Evolutionary conservation across 1,140 invertebrate genomes (phyloP).

Genomic region (Drosophila neocordata): DNA sequence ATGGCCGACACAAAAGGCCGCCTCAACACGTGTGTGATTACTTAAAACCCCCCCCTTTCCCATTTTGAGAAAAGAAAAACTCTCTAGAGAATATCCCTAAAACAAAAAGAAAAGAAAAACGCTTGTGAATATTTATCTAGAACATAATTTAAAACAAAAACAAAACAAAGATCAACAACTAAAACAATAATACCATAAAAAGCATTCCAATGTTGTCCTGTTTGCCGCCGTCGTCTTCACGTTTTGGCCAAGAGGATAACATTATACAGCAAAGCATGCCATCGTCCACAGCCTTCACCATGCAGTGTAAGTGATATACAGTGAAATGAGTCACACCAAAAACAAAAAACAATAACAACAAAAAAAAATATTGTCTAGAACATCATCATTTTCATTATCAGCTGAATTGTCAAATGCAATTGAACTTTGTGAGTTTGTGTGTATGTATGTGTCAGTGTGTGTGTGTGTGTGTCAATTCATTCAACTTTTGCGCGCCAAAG

Average conservation of each 20-base stretch:
- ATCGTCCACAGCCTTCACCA: conserved; percentile 81
- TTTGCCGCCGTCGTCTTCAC: conserved; percentile 81
- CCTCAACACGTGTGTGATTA: conserved; percentile 58
- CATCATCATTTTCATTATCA: conserved; percentile 61
- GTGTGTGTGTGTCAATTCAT: conserved; percentile 37
- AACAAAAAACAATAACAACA: not conserved
- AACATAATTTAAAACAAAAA: not conserved
- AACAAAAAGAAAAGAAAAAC: conserved; percentile 20
- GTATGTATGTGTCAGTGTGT: conserved; percentile 4
- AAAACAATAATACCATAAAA: conserved; percentile 40
- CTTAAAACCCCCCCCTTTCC: conserved; percentile 23
- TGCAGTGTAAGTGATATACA: conserved; percentile 80
- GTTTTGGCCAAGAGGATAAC: conserved; percentile 83
- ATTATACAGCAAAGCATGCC: conserved; percentile 82
- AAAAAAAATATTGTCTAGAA: conserved; percentile 35
- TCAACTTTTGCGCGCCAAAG: conserved; percentile 68
- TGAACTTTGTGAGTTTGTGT: conserved; percentile 34
- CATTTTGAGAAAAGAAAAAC: conserved; percentile 20
- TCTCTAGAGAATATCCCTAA: conserved; percentile 8
- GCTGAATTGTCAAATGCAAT: conserved; percentile 55
- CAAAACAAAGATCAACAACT: not conserved
- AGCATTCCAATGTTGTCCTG: conserved; percentile 83
- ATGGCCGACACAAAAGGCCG: conserved; percentile 38
- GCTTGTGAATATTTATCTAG: conserved; percentile 24
- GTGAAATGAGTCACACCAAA: conserved; percentile 41